phyloP scores from a whole-genome alignment of 2,113 vertebrate genomes.

The Callaeas wilsoni region DNA sequence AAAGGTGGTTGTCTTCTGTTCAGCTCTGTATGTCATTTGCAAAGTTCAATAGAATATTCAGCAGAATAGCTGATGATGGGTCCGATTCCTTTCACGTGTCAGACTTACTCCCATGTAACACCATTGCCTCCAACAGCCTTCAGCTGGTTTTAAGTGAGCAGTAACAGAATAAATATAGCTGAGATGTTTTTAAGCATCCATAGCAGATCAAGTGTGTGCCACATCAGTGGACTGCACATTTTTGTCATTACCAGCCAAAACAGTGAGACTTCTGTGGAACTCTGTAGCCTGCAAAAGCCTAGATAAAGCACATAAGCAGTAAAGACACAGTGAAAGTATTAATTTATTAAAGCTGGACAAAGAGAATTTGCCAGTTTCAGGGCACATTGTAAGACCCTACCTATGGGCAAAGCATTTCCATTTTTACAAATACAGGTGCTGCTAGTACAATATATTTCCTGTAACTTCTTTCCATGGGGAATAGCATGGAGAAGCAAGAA shows the following conservation, averaged over 20 bases:
- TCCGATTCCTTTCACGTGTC: not conserved
- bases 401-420: not conserved
- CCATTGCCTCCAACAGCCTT: not conserved
- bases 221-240: not conserved
- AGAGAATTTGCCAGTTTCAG: not conserved
- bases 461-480: not conserved
- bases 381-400: not conserved
- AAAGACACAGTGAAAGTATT: not conserved
- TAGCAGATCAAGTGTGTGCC: not conserved
- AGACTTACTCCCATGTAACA: not conserved
- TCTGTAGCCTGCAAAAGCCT: not conserved
- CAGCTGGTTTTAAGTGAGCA: not conserved
- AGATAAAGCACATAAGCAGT: not conserved
- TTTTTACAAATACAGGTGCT: not conserved
- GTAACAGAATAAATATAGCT: not conserved
- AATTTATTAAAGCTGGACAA: not conserved
- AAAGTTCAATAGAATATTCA: conserved; percentile 12
- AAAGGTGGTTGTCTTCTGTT: not conserved
- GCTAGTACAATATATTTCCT: not conserved
- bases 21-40: not conserved
- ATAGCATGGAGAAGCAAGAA: not conserved
- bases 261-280: not conserved
- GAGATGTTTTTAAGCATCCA: not conserved
- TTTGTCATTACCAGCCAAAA: not conserved
- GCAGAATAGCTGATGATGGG: not conserved